Base-by-base conservation (phyloP, 2,113 vertebrate genomes). In the Bos javanicus region DNA sequence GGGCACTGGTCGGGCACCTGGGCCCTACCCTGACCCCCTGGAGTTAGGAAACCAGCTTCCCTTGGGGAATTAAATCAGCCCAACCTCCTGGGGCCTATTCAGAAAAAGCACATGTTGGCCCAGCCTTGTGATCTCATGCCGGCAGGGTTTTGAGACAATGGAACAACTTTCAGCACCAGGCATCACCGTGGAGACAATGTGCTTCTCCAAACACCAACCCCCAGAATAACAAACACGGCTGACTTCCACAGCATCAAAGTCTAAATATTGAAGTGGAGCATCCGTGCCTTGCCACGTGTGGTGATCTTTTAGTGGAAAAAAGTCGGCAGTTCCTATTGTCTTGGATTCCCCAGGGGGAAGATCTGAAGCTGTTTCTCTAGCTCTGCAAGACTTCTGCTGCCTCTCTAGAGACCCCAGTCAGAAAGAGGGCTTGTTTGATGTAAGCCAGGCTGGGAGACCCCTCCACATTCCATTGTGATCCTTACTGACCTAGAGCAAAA, bases 161-260 rank as follows among this genome's bases (percentile, higher is more conserved):
- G 96, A 87, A 62, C 0, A 52, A 86, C 90, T 62, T 86, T 91
- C 54, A 59, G 52, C 95, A 85, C 36, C 76, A 28, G 91, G 95
- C 13, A 0, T 86, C 6, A 2, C 10, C 60, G 90, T 0, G 4
- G 97, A 98, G 97, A 88, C 97, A 85, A 86, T 19, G 5, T 6
- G 92, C 90, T 97, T 98, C 95, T 97, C 82, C 90, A 96, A 98
- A 97, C 98, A 98, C 97, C 97, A 98, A 95, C 96, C 95, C 54
- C 25, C 94, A 93, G 90, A 86, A 97, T 71, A 91, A 82, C 76
- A 98, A 98, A 97, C 98, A 96, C 36, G 9, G 26, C 92, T 93
- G 97, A 92, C 98, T 94, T 57, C 43, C 0, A 0, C 7, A 30
- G 91, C 85, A 30, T 39, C 6, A 0, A 74, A n/a, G 88, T 62